A percentile compares a stretch with the other conserved stretches of the same genome.
phyloP scores from a whole-genome alignment of 2,113 vertebrate genomes.

The Zootoca vivipara region DNA sequence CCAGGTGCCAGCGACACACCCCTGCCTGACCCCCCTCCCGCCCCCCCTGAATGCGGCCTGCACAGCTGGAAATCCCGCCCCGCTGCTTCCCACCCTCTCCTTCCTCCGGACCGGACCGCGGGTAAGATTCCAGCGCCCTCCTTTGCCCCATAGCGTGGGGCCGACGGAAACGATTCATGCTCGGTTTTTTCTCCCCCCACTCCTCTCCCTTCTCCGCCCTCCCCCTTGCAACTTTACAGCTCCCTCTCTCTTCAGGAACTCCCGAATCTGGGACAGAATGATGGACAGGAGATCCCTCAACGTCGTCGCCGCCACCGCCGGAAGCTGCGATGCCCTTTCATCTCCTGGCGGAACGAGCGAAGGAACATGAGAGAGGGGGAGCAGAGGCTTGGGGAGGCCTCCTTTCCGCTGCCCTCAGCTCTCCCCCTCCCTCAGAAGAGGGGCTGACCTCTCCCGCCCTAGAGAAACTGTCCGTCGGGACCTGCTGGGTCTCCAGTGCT shows the following conservation, averaged over 20 bases:
- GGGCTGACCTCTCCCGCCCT: not conserved
- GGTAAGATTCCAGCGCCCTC: not conserved
- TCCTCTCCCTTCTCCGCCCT: rapidly evolving
- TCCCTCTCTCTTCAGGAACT: conserved; percentile 59
- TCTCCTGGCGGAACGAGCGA: not conserved
- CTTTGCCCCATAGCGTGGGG: not conserved
- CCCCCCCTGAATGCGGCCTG: not conserved
- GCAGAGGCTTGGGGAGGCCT: not conserved
- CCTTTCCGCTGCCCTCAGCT: not conserved
- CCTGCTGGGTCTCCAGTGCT: not conserved
- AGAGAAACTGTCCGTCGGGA: not conserved
- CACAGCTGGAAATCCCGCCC: conserved; percentile 12
- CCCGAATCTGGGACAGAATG: conserved; percentile 66
- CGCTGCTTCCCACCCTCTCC: conserved; percentile 1
- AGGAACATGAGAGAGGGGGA: not conserved
- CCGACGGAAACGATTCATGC: not conserved
- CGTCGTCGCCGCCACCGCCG: not conserved
- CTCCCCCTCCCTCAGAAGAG: not conserved
- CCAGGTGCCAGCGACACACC: not conserved
- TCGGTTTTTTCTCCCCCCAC: not conserved
- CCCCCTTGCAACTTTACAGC: not conserved
- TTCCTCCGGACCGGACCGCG: not conserved
- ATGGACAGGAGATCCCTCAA: conserved; percentile 8
- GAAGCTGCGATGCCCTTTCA: not conserved
- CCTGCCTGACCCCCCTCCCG: conserved; percentile 12